Percentiles rank a stretch among this genome's conserved stretches.
Conservation (phyloP, 2,113 vertebrate genomes). For the Henicopernis longicauda region DNA sequence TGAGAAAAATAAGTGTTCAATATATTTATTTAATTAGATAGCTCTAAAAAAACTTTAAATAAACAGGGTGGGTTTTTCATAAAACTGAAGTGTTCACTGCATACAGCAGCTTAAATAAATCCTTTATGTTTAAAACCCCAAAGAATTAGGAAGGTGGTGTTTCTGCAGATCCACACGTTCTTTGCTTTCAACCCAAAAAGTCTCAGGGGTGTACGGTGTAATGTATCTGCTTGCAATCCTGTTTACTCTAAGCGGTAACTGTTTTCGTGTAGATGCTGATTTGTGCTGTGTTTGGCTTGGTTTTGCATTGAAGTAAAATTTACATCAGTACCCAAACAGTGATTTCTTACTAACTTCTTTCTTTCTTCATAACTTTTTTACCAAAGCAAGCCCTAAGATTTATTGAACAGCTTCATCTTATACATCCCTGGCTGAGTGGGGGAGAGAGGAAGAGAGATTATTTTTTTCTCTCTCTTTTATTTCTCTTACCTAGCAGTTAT, state of each 20-base stretch:
- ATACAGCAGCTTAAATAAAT: neutral
- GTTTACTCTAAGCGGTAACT: neutral
- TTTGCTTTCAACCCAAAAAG: neutral
- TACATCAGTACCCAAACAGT: neutral
- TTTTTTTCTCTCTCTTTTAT: neutral
- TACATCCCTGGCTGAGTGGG: neutral
- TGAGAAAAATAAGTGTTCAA: neutral
- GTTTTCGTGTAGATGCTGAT: neutral
- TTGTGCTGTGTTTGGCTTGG: neutral
- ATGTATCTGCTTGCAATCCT: neutral
- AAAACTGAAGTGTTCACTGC: neutral
- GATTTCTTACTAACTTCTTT: neutral
- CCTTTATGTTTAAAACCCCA: neutral
- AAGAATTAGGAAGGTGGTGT: neutral
- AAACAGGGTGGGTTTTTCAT: neutral
- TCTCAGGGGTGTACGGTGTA: neutral
- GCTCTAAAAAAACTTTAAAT: neutral
- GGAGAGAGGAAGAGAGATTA: neutral
- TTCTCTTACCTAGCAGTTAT: conserved; percentile 13
- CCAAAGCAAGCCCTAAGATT: neutral
- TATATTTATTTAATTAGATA: neutral
- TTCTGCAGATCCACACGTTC: neutral
- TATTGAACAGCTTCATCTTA: neutral
- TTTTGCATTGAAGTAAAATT: neutral
- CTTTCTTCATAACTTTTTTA: neutral